phyloP scores from a whole-genome alignment of 1,140 invertebrate genomes.

The Thrips palmi region DNA sequence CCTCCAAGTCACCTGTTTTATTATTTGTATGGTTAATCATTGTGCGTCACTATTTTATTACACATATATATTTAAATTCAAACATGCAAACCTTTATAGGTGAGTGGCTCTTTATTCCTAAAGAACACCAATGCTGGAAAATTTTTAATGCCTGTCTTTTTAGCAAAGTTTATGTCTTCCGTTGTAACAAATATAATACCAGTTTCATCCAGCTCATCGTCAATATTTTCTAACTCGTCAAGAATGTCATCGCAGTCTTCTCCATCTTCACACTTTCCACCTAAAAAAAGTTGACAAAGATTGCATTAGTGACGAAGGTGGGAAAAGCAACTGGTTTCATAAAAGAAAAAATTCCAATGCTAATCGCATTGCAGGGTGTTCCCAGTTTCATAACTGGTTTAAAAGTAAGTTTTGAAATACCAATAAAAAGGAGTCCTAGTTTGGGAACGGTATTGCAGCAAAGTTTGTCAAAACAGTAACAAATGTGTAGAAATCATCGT shows the following conservation, averaged over 20 bases:
- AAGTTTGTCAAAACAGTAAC: too few species aligned
- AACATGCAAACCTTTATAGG: constrained; percentile 37
- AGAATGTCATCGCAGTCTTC: constrained; percentile 69
- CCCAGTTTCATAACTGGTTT: too few species aligned
- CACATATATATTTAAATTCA: not conserved
- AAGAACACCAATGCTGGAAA: constrained; percentile 81
- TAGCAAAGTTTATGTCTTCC: constrained; percentile 60
- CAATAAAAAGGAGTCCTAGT: too few species aligned
- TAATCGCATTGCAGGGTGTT: too few species aligned
- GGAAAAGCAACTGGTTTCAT: not conserved
- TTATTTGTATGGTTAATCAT: not conserved
- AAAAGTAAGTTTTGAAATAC: not conserved
- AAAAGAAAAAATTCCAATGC: too few species aligned
- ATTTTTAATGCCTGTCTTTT: constrained; percentile 65
- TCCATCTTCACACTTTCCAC: constrained; percentile 69
- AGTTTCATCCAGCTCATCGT: constrained; percentile 82
- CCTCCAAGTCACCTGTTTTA: constrained; percentile 54
- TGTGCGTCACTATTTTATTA: constrained; percentile 1
- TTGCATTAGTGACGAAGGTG: not conserved
- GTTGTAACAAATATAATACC: constrained; percentile 89
- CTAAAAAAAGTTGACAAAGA: constrained; percentile 25
- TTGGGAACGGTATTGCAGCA: too few species aligned
- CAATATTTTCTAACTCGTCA: constrained; percentile 77
- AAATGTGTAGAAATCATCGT: too few species aligned
- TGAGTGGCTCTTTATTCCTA: constrained; percentile 67